These are phyloP conservation scores for Dermatemys mawii DNA, from an alignment of 2,113 vertebrate species.

Conservation along the genomic window DNA sequence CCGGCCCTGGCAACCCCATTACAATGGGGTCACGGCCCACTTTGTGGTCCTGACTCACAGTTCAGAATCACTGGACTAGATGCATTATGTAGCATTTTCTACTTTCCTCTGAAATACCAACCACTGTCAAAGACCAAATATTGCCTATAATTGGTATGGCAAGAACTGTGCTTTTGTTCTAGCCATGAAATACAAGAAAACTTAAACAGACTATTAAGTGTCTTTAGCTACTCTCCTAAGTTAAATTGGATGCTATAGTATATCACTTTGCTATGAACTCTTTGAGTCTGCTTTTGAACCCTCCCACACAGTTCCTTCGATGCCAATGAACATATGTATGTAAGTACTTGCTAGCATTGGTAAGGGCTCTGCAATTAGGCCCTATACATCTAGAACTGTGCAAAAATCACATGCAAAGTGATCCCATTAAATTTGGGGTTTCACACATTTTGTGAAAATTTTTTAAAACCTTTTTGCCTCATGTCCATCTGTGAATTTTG, in stretches of 20 bases:
- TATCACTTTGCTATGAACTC: not conserved
- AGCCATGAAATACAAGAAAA: not conserved
- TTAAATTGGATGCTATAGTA: not conserved
- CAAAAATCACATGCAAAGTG: not conserved
- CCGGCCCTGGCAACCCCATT: no score
- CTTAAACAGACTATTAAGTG: rapidly evolving
- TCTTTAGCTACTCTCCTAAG: not conserved
- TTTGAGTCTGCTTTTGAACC: not conserved
- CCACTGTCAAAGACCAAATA: not conserved
- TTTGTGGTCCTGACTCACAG: no score
- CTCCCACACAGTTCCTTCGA: not conserved
- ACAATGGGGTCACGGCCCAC: no score
- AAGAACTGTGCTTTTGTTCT: not conserved
- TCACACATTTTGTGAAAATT: not conserved
- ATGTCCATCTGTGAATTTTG: not conserved
- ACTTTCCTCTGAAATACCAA: not conserved
- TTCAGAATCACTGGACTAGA: no score
- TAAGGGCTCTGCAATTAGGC: not conserved
- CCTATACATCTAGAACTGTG: not conserved
- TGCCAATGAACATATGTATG: not conserved
- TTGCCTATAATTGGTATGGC: not conserved
- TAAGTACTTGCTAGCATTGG: not conserved
- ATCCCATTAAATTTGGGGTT: not conserved
- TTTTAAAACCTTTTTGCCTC: not conserved
- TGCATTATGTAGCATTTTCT: not conserved